Evolutionary conservation across 2,888 invertebrate genomes (phyloP).

Genomic region (Antheraea assamensis): DNA sequence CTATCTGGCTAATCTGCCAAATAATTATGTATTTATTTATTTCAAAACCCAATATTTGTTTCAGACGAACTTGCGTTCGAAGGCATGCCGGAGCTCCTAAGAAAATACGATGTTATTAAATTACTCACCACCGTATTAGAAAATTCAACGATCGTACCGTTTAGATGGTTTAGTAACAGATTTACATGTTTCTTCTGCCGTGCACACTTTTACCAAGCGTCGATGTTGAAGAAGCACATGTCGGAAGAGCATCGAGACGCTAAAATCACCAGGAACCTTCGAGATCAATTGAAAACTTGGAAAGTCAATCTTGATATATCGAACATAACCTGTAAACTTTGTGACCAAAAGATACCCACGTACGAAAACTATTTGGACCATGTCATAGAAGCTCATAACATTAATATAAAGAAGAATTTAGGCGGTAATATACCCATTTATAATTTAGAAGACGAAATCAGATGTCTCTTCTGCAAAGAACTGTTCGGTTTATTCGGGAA

Average conservation of each 20-base stretch:
- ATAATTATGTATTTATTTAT: background rate
- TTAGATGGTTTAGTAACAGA: conserved; percentile 1
- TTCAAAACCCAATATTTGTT: background rate
- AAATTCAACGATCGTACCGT: background rate
- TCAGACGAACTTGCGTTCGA: background rate
- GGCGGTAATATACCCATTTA: background rate
- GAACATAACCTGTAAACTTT: conserved; percentile 2
- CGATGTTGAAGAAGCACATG: background rate
- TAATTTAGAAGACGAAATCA: background rate
- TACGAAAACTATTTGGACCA: background rate
- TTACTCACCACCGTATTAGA: background rate
- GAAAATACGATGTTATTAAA: conserved; percentile 13
- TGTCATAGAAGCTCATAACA: background rate
- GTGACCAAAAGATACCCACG: background rate
- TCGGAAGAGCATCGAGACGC: background rate
- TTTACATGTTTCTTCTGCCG: conserved; percentile 4
- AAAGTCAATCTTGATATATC: conserved; percentile 2
- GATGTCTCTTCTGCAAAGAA: background rate
- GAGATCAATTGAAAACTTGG: background rate
- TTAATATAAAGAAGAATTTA: background rate
- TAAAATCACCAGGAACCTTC: conserved; percentile 3
- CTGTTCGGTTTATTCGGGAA: background rate
- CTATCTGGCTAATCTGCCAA: too few relatives aligned
- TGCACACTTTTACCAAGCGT: background rate
- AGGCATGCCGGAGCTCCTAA: background rate